Base-by-base conservation (phyloP, 2,888 invertebrate species). In the Leucoptera coffeella region DNA sequence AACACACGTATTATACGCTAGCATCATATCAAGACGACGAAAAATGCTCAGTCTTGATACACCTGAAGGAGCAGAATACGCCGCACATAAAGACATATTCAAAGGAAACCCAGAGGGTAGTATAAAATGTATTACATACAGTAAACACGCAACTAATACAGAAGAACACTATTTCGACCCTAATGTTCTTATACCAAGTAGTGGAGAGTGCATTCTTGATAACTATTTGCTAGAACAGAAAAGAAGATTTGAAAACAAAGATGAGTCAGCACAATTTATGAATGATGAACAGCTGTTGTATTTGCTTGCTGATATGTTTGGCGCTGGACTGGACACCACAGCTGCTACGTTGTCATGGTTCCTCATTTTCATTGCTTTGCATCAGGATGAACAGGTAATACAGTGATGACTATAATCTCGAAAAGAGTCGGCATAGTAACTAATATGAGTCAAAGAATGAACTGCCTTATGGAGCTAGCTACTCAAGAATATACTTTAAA, bases 271-370 rank as follows among this genome's bases (percentile, higher is more conserved):
- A n/a, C 46, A 50, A 27, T 74, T 73, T 37, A 80, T 80, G 43
- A 77, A 65, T 10, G 73, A 77, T 36, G 71, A 75, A 28, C 90
- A 92, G 45, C 60, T 88, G 42, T 57, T 78, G 37, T 85, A 82
- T 48, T 61, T 90, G 14, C 47, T 90, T 31, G 85, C 85, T 3
- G 92, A 92, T 52, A 64, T 91, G 43, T 87, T 87, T 43, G 89
- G 90, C 1, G 91, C 91, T 9, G 88, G 89, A 4, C 73, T 88
- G 26, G 92, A 92, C 40, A 91, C 92, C 0, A 84, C 88, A 0
- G 56, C 86, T 29, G 78, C 83, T 0, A 86, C 89, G 0, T 44
- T 91, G 15, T 73, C 85, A 15, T 92, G 92, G 92, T 82, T 85
- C 40, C 50, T 91, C 10, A 60, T 91, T 11, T 86, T 79, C 37